Evolutionary conservation across 2,888 invertebrate species (phyloP).

Genomic region (Acanthosepion lycidas): DNA sequence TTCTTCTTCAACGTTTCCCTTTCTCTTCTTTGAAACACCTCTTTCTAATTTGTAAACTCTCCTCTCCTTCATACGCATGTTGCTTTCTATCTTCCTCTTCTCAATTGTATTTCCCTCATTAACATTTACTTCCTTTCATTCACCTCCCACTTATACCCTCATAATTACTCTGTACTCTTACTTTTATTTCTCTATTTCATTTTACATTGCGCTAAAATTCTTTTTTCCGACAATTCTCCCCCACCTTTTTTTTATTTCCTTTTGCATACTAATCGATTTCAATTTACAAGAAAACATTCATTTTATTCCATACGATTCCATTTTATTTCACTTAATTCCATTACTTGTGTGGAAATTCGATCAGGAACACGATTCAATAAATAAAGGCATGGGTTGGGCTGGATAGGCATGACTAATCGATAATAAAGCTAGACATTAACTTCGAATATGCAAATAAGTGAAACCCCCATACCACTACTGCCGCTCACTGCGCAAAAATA

Average conservation of each 20-base stretch:
- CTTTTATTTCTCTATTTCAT: no score
- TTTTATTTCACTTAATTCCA: constrained; percentile 18
- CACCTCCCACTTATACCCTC: no score
- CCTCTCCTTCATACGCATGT: no score
- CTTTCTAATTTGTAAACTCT: no score
- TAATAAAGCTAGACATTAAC: not conserved
- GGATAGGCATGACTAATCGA: not conserved
- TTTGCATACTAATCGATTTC: not conserved
- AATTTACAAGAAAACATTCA: not conserved
- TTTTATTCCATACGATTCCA: constrained; percentile 4
- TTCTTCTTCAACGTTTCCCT: no score
- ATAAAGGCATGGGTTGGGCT: not conserved
- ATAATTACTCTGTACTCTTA: no score
- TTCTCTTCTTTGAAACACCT: no score
- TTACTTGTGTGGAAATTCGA: not conserved
- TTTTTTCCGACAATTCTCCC: not conserved
- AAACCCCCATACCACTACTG: not conserved
- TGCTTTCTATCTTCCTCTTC: no score
- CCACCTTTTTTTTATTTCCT: not conserved
- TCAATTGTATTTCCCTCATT: no score
- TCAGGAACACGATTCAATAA: not conserved
- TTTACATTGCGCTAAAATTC: no score
- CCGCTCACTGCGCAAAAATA: no score
- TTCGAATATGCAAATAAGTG: not conserved
- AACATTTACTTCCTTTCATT: no score